These are phyloP conservation scores for Trachelus troglodyta DNA, from an alignment of 2,888 invertebrate genomes.

Conservation along the genomic window DNA sequence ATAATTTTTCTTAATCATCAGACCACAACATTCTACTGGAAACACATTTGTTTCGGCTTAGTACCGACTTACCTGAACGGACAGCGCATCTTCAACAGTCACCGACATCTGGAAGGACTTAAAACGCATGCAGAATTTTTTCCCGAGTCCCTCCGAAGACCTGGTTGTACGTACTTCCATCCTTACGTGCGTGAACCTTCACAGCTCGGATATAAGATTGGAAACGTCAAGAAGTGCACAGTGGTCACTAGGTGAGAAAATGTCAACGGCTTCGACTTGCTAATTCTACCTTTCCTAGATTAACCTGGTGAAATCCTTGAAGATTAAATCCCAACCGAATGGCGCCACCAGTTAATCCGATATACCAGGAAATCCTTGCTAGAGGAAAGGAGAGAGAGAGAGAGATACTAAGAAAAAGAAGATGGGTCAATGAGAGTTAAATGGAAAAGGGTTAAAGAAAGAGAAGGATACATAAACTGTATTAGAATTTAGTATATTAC, in stretches of 20 bases:
- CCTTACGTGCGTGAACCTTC: conserved; percentile 38
- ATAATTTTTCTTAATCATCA: neutral
- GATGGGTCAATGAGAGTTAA: neutral
- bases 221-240: conserved; percentile 30
- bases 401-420: neutral
- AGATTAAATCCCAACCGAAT: conserved; percentile 38
- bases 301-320: conserved; percentile 14
- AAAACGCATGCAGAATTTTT: conserved; percentile 32
- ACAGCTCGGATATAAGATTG: conserved; percentile 41
- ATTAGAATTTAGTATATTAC: neutral
- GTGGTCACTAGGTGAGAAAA: neutral
- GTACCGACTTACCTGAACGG: conserved; percentile 10
- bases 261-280: neutral
- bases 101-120: conserved; percentile 59
- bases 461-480: neutral
- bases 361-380: conserved; percentile 13
- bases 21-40: neutral
- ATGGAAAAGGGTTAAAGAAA: neutral
- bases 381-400: conserved; percentile 7
- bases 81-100: conserved; percentile 2
- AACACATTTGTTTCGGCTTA: conserved; percentile 50
- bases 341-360: conserved; percentile 49
- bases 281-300: conserved; percentile 20
- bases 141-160: neutral
- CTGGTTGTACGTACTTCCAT: conserved; percentile 14